Conservation (phyloP, 1,140 invertebrate genomes). For the Ridgeia piscesae region DNA sequence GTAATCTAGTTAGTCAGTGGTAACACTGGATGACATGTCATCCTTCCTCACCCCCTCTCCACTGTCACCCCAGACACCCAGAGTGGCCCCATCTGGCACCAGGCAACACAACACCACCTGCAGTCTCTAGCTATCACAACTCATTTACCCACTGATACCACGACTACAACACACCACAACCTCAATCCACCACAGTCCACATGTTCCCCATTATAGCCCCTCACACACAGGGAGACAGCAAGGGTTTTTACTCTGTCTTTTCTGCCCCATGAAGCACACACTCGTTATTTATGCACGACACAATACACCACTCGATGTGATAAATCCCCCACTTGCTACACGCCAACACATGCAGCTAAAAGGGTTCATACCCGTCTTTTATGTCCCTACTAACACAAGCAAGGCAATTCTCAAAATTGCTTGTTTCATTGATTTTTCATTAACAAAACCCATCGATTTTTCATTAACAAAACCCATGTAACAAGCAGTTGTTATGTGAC, state of each 20-base stretch:
- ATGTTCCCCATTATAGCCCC: background rate
- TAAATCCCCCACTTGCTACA: background rate
- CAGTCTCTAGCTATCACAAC: too few species aligned
- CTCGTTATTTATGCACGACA: background rate
- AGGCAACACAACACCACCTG: too few species aligned
- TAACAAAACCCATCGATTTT: background rate
- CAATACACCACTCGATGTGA: background rate
- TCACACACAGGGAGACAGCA: background rate
- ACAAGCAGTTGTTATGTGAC: background rate
- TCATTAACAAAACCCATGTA: background rate
- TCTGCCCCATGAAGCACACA: background rate
- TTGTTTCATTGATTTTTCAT: background rate
- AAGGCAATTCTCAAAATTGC: background rate
- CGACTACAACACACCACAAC: background rate
- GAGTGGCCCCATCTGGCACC: too few species aligned
- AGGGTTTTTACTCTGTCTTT: background rate
- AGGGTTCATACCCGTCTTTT: background rate
- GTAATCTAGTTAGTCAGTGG: too few species aligned
- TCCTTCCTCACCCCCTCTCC: too few species aligned
- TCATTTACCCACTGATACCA: too few species aligned
- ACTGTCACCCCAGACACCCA: too few species aligned
- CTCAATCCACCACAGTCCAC: background rate
- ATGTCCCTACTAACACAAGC: background rate
- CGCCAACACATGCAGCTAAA: background rate
- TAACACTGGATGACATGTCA: too few species aligned